A percentile compares a stretch with the other conserved stretches of the same genome.
These are phyloP conservation scores for Delichon dasypus DNA, from an alignment of 2,797 vertebrate genomes.

Conservation along the genomic window DNA sequence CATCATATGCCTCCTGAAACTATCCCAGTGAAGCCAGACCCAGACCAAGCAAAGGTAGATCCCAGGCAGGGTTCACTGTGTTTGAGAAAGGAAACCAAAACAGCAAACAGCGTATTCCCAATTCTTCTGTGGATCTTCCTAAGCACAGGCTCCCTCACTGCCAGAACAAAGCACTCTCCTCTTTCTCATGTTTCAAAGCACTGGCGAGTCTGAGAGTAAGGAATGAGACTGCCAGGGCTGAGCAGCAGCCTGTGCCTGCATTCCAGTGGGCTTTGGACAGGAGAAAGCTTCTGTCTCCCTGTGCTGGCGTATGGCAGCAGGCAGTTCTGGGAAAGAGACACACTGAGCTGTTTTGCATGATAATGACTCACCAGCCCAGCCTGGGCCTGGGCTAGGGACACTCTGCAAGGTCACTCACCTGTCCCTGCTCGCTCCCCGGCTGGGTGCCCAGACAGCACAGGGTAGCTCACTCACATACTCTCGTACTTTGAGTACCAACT, in stretches of 20 bases:
- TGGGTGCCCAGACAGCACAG: not conserved
- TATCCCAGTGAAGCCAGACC: not conserved
- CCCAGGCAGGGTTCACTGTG: not conserved
- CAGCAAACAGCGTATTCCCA: not conserved
- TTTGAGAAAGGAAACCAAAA: not conserved
- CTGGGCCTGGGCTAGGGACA: not conserved
- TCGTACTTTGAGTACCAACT: not conserved
- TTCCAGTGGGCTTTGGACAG: conserved; percentile 21
- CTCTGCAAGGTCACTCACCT: not conserved
- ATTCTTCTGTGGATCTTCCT: not conserved
- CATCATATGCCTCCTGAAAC: not conserved
- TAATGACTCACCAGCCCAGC: not conserved
- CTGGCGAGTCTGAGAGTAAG: not conserved
- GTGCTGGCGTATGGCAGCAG: not conserved
- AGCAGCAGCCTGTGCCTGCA: conserved; percentile 24
- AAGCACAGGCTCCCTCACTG: not conserved
- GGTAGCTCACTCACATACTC: not conserved
- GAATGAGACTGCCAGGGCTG: not conserved
- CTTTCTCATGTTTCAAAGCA: conserved; percentile 58
- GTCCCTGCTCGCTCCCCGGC: not conserved
- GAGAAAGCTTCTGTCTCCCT: not conserved
- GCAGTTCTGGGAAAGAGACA: conserved; percentile 17
- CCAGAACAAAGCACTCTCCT: conserved; percentile 12
- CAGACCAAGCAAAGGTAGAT: not conserved
- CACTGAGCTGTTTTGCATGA: not conserved